Evolutionary conservation across 2,888 invertebrate species (phyloP).

Genomic region (Trissoscelio sp.): DNA sequence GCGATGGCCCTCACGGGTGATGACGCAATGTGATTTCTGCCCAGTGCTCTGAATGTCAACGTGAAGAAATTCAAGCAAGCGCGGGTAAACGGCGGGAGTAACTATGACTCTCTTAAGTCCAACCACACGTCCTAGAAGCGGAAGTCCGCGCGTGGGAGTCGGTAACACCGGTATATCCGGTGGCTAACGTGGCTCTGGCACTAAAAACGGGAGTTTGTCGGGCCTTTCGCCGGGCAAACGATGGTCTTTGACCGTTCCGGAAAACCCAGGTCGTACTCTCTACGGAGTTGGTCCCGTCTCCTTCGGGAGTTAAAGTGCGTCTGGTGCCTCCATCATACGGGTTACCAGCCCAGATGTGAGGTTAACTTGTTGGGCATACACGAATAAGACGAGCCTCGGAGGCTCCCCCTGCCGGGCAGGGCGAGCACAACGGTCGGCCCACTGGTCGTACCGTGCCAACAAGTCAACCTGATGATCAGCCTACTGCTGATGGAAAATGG

Average conservation of each 20-base stretch:
- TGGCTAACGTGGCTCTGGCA: too few species aligned
- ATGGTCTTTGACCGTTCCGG: too few species aligned
- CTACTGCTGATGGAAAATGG: background rate
- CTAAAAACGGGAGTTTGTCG: too few species aligned
- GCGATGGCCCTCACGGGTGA: slow-evolving; percentile 87
- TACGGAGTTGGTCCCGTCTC: too few species aligned
- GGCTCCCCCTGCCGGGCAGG: background rate
- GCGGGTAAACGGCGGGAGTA: slow-evolving; percentile 86
- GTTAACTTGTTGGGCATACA: background rate
- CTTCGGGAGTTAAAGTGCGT: background rate
- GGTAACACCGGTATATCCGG: too few species aligned
- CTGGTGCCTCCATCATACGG: background rate
- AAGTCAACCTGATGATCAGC: background rate
- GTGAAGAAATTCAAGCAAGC: slow-evolving; percentile 88
- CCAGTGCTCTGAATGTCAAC: slow-evolving; percentile 88
- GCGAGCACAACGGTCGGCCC: slow-evolving; percentile 11
- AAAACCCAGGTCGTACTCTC: too few species aligned
- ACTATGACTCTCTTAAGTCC: slow-evolving; percentile 77
- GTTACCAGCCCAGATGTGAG: background rate
- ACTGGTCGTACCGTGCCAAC: slow-evolving; percentile 28
- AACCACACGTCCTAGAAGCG: too few species aligned
- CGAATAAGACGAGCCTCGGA: slow-evolving; percentile 8
- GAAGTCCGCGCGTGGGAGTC: too few species aligned
- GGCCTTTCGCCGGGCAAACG: too few species aligned
- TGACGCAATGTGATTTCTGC: slow-evolving; percentile 89